Evolutionary conservation across 2,888 invertebrate species (phyloP).

Genomic region (Lochmaea capreae): DNA sequence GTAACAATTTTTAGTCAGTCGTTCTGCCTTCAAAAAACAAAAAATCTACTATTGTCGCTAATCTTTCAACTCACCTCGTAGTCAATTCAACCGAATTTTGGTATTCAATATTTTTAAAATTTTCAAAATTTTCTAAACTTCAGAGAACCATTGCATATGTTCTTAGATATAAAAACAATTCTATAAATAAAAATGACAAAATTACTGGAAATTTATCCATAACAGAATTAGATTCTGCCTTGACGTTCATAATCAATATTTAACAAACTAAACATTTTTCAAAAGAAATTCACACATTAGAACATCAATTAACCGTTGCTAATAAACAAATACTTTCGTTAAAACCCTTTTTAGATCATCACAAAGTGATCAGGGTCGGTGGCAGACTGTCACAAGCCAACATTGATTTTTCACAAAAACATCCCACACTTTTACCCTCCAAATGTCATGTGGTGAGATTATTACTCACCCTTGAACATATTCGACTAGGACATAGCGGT

Average conservation of each 20-base stretch:
- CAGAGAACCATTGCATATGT: no score
- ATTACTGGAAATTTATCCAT: background rate
- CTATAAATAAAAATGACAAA: background rate
- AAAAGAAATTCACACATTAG: background rate
- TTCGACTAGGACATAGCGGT: constrained; percentile 25
- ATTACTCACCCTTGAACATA: constrained; percentile 25
- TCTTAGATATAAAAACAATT: background rate
- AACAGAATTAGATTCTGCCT: background rate
- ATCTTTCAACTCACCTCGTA: background rate
- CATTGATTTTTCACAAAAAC: constrained; percentile 17
- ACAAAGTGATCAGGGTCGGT: constrained; percentile 30
- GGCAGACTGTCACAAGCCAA: constrained; percentile 22
- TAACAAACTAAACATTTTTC: background rate
- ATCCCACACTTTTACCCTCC: constrained; percentile 18
- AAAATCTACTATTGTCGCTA: no score
- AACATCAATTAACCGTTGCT: background rate
- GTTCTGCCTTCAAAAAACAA: no score
- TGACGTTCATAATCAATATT: background rate
- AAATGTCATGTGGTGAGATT: constrained; percentile 18
- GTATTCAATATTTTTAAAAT: background rate
- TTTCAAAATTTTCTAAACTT: background rate
- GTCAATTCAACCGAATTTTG: background rate
- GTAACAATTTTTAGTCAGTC: no score
- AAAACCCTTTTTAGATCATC: constrained; percentile 28
- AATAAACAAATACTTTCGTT: background rate